Evolutionary conservation across 64 coral and sea anemone species (phyloP).

Genomic region (Dendronephthya gigantea): DNA sequence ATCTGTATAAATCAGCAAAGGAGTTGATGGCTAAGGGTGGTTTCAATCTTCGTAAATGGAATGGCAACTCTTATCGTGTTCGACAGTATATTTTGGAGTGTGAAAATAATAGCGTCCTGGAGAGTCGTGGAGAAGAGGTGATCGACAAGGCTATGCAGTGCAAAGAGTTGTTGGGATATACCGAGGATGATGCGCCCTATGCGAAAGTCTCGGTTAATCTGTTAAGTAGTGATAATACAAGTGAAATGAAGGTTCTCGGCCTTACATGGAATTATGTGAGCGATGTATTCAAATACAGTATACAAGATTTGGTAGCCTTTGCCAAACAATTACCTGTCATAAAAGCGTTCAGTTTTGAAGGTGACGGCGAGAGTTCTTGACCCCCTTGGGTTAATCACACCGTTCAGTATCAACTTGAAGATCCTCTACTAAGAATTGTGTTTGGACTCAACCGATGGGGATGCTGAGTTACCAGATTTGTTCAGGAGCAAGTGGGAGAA

Average conservation of each 20-base stretch:
- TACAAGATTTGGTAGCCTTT: neutral
- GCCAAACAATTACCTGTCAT: neutral
- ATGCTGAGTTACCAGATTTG: neutral
- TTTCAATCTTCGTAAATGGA: constrained; percentile 4
- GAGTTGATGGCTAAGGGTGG: neutral
- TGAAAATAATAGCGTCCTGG: neutral
- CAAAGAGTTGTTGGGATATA: neutral
- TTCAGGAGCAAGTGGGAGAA: neutral
- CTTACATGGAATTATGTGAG: neutral
- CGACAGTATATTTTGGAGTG: neutral
- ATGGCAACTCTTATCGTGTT: neutral
- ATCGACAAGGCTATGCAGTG: neutral
- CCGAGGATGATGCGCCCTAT: neutral
- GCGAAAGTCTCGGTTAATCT: neutral
- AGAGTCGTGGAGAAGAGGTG: neutral
- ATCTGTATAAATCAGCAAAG: neutral
- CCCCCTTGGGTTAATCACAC: neutral
- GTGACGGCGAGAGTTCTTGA: neutral
- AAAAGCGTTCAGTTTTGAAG: constrained; percentile 14
- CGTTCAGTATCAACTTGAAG: neutral
- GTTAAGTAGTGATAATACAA: neutral
- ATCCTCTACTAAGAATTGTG: neutral
- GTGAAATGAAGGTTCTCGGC: neutral
- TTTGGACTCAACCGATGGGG: neutral
- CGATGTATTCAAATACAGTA: neutral